Percentiles rank a stretch among this genome's conserved stretches.
These are phyloP conservation scores for Canis aureus DNA, from an alignment of 2,113 vertebrate genomes.

Conservation along the genomic window DNA sequence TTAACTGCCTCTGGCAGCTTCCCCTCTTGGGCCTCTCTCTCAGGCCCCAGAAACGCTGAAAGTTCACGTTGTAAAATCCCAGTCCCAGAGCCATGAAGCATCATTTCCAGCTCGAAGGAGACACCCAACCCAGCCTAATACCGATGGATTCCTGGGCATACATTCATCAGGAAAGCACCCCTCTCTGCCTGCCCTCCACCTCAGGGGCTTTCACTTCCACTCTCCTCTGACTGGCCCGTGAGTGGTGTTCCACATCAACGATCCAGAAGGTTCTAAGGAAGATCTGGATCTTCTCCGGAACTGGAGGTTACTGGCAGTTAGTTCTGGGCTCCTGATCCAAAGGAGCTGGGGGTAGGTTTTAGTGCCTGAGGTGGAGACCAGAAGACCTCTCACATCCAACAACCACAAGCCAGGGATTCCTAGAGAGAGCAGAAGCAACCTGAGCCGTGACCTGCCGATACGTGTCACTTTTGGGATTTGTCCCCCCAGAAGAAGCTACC, in stretches of 20 bases:
- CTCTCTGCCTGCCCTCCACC: background rate
- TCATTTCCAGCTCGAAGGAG: constrained; percentile 38
- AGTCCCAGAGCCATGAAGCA: constrained; percentile 56
- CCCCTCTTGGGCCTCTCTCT: constrained; percentile 42
- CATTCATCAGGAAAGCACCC: background rate
- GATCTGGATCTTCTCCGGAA: background rate
- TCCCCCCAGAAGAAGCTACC: background rate
- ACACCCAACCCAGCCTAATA: background rate
- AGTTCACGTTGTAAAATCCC: constrained; percentile 64
- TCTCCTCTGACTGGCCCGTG: background rate
- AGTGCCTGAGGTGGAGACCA: background rate
- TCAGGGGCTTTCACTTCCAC: background rate
- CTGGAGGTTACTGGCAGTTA: background rate
- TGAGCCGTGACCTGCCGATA: background rate
- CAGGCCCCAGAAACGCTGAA: constrained; percentile 57
- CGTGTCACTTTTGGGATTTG: background rate
- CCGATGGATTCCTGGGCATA: background rate
- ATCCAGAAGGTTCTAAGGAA: background rate
- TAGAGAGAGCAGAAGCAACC: background rate
- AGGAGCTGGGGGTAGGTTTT: background rate
- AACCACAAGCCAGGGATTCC: background rate
- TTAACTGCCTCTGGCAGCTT: constrained; percentile 41
- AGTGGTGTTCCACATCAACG: background rate
- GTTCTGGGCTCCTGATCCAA: background rate
- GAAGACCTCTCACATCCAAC: background rate